Percentiles rank a stretch among this genome's conserved stretches.
phyloP scores from a whole-genome alignment of 2,113 vertebrate species.

The Eira barbara region DNA sequence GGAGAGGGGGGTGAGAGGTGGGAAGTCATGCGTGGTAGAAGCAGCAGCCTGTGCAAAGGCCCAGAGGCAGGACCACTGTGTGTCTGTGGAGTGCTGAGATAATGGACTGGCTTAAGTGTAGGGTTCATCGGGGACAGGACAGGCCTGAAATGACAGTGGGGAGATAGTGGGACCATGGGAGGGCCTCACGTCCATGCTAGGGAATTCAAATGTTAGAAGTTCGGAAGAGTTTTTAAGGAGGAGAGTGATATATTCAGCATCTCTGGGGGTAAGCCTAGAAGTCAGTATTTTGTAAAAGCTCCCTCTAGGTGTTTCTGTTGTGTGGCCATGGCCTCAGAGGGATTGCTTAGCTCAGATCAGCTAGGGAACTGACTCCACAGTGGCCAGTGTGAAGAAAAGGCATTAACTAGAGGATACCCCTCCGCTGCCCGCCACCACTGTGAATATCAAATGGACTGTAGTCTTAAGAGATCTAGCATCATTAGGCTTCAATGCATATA shows the following conservation, averaged over 20 bases:
- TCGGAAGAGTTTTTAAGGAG: not conserved
- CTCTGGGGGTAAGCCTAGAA: not conserved
- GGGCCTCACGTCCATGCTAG: not conserved
- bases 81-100: not conserved
- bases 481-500: not conserved
- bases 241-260: not conserved
- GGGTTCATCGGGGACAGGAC: not conserved
- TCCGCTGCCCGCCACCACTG: not conserved
- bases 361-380: not conserved
- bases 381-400: not conserved
- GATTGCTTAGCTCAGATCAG: not conserved
- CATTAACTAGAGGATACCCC: not conserved
- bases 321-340: not conserved
- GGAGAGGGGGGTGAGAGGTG: not conserved
- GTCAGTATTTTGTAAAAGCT: not conserved
- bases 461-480: not conserved
- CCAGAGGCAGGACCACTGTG: not conserved
- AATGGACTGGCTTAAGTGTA: not conserved
- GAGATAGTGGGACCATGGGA: not conserved
- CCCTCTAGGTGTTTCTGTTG: not conserved
- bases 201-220: not conserved
- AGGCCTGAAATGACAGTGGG: not conserved
- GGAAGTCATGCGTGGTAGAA: not conserved
- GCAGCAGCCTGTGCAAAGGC: not conserved
- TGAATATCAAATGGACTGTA: not conserved